These are phyloP conservation scores for Venturia canescens DNA, from an alignment of 1,140 invertebrate species.

Conservation along the genomic window DNA sequence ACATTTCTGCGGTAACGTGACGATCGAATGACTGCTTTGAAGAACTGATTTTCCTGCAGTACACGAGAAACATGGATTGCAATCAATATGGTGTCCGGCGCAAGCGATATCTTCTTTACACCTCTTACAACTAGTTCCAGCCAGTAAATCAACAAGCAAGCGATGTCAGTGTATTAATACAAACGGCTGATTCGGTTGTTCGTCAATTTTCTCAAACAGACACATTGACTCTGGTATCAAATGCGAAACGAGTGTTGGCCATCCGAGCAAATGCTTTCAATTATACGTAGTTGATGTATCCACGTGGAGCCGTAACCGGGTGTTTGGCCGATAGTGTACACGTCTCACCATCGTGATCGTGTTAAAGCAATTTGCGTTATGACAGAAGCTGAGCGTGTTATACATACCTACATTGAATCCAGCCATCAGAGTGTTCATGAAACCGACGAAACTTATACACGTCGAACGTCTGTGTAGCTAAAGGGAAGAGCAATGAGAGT, in stretches of 20 bases:
- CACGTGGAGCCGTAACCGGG: background rate
- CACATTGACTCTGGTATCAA: background rate
- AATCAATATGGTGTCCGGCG: background rate
- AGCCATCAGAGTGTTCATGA: background rate
- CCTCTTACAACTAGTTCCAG: background rate
- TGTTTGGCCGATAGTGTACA: slow-evolving; percentile 16
- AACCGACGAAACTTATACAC: background rate
- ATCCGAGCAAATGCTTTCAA: background rate
- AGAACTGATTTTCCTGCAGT: background rate
- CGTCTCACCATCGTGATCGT: slow-evolving; percentile 5
- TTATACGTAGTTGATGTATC: slow-evolving; percentile 18
- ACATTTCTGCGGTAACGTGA: background rate
- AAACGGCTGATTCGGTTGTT: background rate
- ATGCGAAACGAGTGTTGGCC: background rate
- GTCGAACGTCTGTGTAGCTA: background rate
- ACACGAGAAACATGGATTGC: background rate
- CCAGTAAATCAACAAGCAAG: slow-evolving; percentile 1
- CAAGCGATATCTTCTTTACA: background rate
- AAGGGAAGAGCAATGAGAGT: background rate
- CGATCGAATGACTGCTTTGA: background rate
- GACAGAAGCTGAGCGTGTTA: background rate
- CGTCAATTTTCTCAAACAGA: background rate
- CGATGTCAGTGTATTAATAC: slow-evolving; percentile 2
- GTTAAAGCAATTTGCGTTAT: slow-evolving; percentile 22
- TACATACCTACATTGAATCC: background rate